phyloP scores from a whole-genome alignment of 1,140 invertebrate species.

The Pentalonia nigronervosa region DNA sequence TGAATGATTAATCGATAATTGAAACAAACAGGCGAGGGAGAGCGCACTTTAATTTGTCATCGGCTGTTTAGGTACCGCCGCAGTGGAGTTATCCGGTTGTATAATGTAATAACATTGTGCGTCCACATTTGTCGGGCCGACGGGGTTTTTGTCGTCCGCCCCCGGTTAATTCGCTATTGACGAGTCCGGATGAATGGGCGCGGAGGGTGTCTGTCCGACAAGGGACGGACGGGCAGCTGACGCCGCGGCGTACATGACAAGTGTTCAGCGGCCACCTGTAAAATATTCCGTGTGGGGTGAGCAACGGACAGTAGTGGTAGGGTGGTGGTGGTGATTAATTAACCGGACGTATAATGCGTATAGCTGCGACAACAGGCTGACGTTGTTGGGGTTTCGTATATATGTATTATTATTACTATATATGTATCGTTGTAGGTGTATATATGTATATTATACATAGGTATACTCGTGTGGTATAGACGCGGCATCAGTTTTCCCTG shows the following conservation, averaged over 20 bases:
- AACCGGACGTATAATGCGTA: slow-evolving; percentile 8
- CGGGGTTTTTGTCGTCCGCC: background rate
- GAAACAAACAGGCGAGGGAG: background rate
- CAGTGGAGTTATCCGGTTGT: background rate
- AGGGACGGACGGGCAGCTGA: slow-evolving; percentile 1
- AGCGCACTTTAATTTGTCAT: background rate
- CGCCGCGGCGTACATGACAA: slow-evolving; percentile 30
- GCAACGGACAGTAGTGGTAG: background rate
- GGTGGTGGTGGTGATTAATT: slow-evolving; percentile 42
- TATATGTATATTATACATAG: background rate
- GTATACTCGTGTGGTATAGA: background rate
- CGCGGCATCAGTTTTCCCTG: background rate
- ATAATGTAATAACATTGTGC: background rate
- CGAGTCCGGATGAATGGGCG: background rate
- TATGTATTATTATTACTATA: background rate
- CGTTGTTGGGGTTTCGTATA: slow-evolving; percentile 33
- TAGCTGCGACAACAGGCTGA: slow-evolving; percentile 35
- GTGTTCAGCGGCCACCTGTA: slow-evolving; percentile 42
- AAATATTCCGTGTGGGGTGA: background rate
- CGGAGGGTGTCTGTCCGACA: background rate
- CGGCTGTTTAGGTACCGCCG: background rate
- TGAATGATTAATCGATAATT: slow-evolving; percentile 2
- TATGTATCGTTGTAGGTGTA: background rate
- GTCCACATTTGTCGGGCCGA: background rate
- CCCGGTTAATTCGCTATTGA: slow-evolving; percentile 2